These are phyloP conservation scores for Xerus rutilus DNA, from an alignment of 2,797 vertebrate species.

Conservation along the genomic window DNA sequence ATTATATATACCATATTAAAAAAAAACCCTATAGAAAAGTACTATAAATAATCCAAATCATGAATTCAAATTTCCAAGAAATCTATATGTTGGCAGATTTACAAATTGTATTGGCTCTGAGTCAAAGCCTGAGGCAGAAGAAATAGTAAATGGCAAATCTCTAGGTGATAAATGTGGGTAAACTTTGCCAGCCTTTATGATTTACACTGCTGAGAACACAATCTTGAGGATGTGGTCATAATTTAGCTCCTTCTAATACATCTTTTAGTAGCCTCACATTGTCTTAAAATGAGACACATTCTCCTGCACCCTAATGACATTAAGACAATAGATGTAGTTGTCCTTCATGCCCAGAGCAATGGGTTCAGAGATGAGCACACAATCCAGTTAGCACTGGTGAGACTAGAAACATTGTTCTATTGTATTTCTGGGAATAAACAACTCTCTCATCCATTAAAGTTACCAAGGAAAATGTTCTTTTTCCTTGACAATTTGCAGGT, in stretches of 20 bases:
- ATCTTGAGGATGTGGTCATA: neutral
- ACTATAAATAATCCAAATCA: constrained; percentile 18
- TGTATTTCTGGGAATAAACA: neutral
- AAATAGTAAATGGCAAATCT: constrained; percentile 45
- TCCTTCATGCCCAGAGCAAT: neutral
- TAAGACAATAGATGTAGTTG: neutral
- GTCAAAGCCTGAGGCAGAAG: constrained; percentile 15
- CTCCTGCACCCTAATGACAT: neutral
- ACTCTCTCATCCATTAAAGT: neutral
- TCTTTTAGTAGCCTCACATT: neutral
- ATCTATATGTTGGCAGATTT: neutral
- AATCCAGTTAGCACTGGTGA: neutral
- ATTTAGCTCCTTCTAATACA: constrained; percentile 7
- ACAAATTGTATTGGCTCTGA: neutral
- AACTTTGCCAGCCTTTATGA: neutral
- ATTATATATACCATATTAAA: neutral
- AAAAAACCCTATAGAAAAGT: neutral
- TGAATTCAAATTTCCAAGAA: constrained; percentile 45
- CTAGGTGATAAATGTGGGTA: neutral
- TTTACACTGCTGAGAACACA: constrained; percentile 54
- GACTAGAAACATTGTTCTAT: neutral
- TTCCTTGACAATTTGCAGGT: neutral
- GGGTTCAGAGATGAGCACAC: neutral
- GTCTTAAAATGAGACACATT: neutral
- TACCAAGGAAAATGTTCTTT: neutral